Conservation (phyloP, 2,797 vertebrate species). For the Gobionotothen gibberifrons region DNA sequence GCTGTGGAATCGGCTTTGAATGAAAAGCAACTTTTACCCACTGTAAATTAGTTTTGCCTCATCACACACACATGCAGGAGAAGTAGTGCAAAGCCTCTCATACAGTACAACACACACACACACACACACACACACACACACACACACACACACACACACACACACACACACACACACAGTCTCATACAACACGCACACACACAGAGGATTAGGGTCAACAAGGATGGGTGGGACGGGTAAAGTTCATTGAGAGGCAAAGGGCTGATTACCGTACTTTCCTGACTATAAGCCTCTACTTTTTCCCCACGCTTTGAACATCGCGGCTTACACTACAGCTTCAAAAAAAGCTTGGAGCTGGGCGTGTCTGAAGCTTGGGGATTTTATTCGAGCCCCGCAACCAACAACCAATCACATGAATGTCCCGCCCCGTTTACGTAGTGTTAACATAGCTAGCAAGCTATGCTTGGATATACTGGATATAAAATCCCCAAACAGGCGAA, state of each 20-base stretch:
- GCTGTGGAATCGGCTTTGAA: slow-evolving; percentile 55
- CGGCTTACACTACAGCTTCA: too few species aligned
- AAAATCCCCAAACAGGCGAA: too few species aligned
- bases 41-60: background rate
- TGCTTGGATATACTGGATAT: too few species aligned
- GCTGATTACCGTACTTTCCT: too few species aligned
- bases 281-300: too few species aligned
- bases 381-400: too few species aligned
- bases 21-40: slow-evolving; percentile 39
- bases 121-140: slow-evolving; percentile 22
- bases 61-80: slow-evolving; percentile 13
- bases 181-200: slow-evolving; percentile 14
- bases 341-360: too few species aligned
- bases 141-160: slow-evolving; percentile 30
- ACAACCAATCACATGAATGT: too few species aligned
- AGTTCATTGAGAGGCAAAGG: slow-evolving; percentile 37
- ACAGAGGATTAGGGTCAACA: slow-evolving; percentile 61
- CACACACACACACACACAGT: slow-evolving; percentile 14
- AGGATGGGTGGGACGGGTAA: slow-evolving; percentile 42
- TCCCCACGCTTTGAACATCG: too few species aligned
- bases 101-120: slow-evolving; percentile 26
- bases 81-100: background rate
- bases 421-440: too few species aligned
- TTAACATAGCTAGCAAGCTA: too few species aligned
- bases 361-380: too few species aligned